Evolutionary conservation across 1,140 invertebrate genomes (phyloP), one percentile per base, ranked within the genome.

Genomic region (Holotrichia oblita): DNA sequence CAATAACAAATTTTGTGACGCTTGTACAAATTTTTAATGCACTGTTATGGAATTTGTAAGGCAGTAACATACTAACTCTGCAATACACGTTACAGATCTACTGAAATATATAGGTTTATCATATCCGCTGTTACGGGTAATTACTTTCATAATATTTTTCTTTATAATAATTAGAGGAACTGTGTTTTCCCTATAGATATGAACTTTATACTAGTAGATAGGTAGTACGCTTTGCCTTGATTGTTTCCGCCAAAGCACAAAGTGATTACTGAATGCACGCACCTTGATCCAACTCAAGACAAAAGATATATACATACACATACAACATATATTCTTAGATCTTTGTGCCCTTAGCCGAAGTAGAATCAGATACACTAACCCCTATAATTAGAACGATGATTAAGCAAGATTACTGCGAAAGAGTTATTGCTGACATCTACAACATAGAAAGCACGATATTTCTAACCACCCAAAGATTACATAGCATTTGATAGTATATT

Each of bases 321-420:
- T 7, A 55, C 48, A 55, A 27, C 20, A 14, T 14, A 1, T 20
- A 22, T 69, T 69, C 61, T 69, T 69, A 27, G 22, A 69, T 69
- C 61, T 64, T 27, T 10, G 12, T 27, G 61, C 22, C 61, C 61
- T 69, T 34, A 14, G 22, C 20, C 22, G 61, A 69, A 69, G 10
- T 9, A 6, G 12, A 69, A 69, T 69, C 61, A 69, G 61, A 69
- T 69, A 69, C 61, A 69, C 6, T 20, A 69, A 27, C 20, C 22
- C 61, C 22, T 34, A 69, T 69, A 69, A 69, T 69, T 69, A 69
- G 61, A 69, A 69, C 24, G 17, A 69, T 27, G 22, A 69, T 69
- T 69, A 69, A 69, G 22, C 61, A 2, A 69, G 61, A 69, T 69
- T 69, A 69, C 61, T 20, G 14, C 14, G 22, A 69, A 69, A 69